Evolutionary conservation across 2,888 invertebrate species (phyloP).

Genomic region (Tenthredo amoena): DNA sequence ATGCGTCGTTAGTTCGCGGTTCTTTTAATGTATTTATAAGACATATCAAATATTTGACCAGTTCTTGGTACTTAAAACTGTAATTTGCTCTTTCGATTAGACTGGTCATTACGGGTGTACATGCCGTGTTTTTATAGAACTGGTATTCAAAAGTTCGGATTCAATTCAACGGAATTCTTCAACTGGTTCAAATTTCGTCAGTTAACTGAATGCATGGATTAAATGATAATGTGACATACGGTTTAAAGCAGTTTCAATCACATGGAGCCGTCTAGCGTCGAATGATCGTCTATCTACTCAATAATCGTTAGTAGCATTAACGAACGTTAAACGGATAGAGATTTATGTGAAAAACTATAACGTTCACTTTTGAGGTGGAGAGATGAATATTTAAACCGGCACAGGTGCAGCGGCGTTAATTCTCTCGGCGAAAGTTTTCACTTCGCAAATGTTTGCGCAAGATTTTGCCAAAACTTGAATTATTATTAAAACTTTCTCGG

Average conservation of each 20-base stretch:
- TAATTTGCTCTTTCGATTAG: slow-evolving; percentile 33
- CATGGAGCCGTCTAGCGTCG: not conserved
- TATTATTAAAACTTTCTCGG: slow-evolving; percentile 44
- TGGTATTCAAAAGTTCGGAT: slow-evolving; percentile 19
- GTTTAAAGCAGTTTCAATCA: not conserved
- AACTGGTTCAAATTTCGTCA: not conserved
- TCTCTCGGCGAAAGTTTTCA: slow-evolving; percentile 24
- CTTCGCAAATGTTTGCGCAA: slow-evolving; percentile 35
- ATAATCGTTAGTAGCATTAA: not conserved
- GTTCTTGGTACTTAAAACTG: slow-evolving; percentile 22
- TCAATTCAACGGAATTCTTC: not conserved
- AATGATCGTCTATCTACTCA: not conserved
- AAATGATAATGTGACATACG: not conserved
- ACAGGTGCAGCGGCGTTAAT: slow-evolving; percentile 15
- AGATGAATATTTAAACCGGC: slow-evolving; percentile 28
- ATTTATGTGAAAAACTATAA: slow-evolving; percentile 7
- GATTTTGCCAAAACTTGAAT: slow-evolving; percentile 41
- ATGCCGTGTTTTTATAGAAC: not conserved
- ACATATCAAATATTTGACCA: slow-evolving; percentile 46
- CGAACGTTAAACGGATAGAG: not conserved
- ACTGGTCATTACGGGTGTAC: slow-evolving; percentile 2
- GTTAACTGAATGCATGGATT: not conserved
- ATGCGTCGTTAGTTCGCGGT: slow-evolving; percentile 42
- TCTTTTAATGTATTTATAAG: slow-evolving; percentile 41
- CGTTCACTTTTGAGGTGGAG: not conserved